Conservation (phyloP, 2,113 vertebrate species). For the Platysternon megacephalum region DNA sequence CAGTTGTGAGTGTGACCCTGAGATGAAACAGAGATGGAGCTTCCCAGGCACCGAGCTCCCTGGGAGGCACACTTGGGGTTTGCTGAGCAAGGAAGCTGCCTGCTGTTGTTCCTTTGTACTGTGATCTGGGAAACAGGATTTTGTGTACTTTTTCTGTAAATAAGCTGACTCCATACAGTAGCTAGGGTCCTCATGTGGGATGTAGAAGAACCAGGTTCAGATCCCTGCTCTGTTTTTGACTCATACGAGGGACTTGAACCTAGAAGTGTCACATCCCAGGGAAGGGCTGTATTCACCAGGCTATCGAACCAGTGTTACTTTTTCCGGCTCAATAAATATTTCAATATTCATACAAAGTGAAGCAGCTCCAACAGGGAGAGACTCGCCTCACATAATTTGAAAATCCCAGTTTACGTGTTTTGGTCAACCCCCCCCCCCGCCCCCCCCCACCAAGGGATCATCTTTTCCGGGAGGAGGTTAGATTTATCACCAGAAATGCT, state of each 20-base stretch:
- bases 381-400: neutral
- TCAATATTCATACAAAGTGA: neutral
- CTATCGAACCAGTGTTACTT: neutral
- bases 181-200: neutral
- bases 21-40: too few species aligned
- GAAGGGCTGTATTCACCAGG: neutral
- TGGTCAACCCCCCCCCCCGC: neutral
- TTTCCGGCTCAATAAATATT: neutral
- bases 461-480: neutral
- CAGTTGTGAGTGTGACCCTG: too few species aligned
- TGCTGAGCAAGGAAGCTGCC: too few species aligned
- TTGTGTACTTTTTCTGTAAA: too few species aligned
- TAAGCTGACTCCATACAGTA: neutral
- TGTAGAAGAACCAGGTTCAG: neutral
- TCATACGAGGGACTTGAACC: neutral
- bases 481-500: conserved; percentile 19
- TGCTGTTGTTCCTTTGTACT: too few species aligned
- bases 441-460: neutral
- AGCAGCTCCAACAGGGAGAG: neutral
- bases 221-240: too few species aligned
- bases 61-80: too few species aligned
- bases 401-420: neutral
- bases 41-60: too few species aligned
- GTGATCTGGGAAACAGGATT: too few species aligned
- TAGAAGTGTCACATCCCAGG: neutral